phyloP scores from a whole-genome alignment of 1,140 invertebrate species.

The Saccostrea cuccullata region DNA sequence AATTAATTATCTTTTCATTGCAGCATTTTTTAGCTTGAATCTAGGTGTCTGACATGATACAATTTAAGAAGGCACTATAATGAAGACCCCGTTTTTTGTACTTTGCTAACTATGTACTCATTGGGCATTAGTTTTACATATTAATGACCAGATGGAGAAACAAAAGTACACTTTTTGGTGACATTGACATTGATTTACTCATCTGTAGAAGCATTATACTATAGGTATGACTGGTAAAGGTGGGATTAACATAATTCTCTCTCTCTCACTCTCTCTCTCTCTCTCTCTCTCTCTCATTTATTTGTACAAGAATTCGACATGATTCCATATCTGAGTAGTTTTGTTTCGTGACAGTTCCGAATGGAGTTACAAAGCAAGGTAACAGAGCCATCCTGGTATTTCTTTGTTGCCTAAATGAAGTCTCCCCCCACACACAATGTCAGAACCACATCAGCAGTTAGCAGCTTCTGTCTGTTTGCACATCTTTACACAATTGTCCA shows the following conservation, averaged over 20 bases:
- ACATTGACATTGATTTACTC: slow-evolving; percentile 25
- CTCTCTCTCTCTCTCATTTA: background rate
- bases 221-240: background rate
- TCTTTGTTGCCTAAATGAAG: background rate
- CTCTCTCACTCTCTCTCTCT: background rate
- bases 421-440: background rate
- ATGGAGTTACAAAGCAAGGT: slow-evolving; percentile 14
- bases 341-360: background rate
- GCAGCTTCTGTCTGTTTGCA: background rate
- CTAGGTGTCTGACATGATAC: background rate
- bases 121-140: background rate
- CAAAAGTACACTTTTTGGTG: background rate
- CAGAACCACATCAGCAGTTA: background rate
- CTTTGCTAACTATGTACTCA: background rate
- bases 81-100: background rate
- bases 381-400: background rate
- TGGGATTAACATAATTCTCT: background rate
- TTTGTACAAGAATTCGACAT: background rate
- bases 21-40: background rate
- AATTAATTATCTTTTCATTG: slow-evolving; percentile 1
- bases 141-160: background rate
- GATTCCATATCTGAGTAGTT: background rate
- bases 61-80: background rate
- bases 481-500: background rate
- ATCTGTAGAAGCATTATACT: background rate